Evolutionary conservation across 2,113 vertebrate species (phyloP).

Genomic region (Pedetes capensis): DNA sequence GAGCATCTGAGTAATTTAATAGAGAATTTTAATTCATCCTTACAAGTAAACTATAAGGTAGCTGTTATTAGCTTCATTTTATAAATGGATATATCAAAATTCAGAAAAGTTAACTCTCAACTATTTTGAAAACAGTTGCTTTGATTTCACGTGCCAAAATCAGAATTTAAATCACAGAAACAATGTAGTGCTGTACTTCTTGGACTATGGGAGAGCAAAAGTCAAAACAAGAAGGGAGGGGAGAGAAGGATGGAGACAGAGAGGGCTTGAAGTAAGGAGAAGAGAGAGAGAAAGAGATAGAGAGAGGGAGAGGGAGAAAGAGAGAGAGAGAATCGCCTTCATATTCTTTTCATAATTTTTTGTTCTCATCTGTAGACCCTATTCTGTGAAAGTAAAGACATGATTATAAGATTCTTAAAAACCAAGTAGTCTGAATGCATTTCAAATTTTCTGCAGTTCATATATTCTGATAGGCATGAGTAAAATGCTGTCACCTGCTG

Average conservation of each 20-base stretch:
- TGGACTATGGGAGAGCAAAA: neutral
- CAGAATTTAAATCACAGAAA: neutral
- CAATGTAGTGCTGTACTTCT: rapidly evolving
- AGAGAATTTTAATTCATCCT: neutral
- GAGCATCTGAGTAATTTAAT: neutral
- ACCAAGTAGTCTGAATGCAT: neutral
- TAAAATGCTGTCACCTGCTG: constrained; percentile 25
- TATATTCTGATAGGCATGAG: constrained; percentile 17
- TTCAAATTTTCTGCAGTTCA: neutral
- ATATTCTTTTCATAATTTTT: neutral
- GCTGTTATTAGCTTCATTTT: neutral
- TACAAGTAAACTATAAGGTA: neutral
- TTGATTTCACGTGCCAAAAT: neutral
- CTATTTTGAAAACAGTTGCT: neutral
- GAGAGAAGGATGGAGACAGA: rapidly evolving
- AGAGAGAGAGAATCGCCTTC: neutral
- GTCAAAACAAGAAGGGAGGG: neutral
- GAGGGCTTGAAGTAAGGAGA: neutral
- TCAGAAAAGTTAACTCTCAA: neutral
- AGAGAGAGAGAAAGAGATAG: neutral
- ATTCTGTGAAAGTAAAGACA: constrained; percentile 28
- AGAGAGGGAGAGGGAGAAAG: neutral
- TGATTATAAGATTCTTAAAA: constrained; percentile 40
- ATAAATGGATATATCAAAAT: neutral
- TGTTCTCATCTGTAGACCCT: neutral